A percentile compares a stretch with the other conserved stretches of the same genome.
phyloP scores from a whole-genome alignment of 2,113 vertebrate species.

The Notothenia coriiceps region DNA sequence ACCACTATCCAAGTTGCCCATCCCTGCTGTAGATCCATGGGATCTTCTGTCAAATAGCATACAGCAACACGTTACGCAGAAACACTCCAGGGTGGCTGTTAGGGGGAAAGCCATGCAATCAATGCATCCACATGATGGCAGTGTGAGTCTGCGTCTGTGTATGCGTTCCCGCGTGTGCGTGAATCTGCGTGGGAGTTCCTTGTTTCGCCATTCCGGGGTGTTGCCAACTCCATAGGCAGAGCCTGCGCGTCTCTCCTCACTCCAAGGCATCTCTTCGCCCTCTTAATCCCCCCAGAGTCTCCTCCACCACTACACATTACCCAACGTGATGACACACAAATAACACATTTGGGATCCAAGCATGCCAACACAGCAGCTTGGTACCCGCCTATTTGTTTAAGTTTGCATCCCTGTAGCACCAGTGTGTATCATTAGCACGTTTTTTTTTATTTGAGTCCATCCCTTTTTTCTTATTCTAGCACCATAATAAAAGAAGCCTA shows the following conservation, averaged over 20 bases:
- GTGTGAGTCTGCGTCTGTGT: slow-evolving; percentile 70
- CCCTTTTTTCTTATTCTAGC: background rate
- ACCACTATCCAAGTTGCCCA: no score
- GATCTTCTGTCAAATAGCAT: slow-evolving; percentile 42
- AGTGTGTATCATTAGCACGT: slow-evolving; percentile 44
- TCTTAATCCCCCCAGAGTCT: slow-evolving; percentile 46
- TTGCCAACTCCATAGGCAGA: slow-evolving; percentile 78
- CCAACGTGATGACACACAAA: background rate
- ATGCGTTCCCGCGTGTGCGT: slow-evolving; percentile 45
- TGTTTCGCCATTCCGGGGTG: slow-evolving; percentile 85
- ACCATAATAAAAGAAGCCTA: slow-evolving; percentile 55
- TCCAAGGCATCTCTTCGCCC: slow-evolving; percentile 61
- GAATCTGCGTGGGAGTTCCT: slow-evolving; percentile 85
- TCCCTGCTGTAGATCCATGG: slow-evolving; percentile 20
- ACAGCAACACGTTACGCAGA: slow-evolving; percentile 26
- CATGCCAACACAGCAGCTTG: slow-evolving; percentile 70
- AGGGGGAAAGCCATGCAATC: slow-evolving; percentile 52
- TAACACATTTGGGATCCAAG: slow-evolving; percentile 55
- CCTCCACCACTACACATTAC: slow-evolving; percentile 1
- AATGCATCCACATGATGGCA: slow-evolving; percentile 84
- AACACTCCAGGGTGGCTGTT: slow-evolving; percentile 23
- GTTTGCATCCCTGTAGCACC: slow-evolving; percentile 54
- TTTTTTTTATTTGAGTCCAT: slow-evolving; percentile 3
- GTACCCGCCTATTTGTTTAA: slow-evolving; percentile 52
- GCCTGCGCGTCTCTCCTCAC: slow-evolving; percentile 53